Evolutionary conservation across 37 sponge, comb jelly and placozoan genomes (phyloP).

Genomic region (Beroe ovata): DNA sequence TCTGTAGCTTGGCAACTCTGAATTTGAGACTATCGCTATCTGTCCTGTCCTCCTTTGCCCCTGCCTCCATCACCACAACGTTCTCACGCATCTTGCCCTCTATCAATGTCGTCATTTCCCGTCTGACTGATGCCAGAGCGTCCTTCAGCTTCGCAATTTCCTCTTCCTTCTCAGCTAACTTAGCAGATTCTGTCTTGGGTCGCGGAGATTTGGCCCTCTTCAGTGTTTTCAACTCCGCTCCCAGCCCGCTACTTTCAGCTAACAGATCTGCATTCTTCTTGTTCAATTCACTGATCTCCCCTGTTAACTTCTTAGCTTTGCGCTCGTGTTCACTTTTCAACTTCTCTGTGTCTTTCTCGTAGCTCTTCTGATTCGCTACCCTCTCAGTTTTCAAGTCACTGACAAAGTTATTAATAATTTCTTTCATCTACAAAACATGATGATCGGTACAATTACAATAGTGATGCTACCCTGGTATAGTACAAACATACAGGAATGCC

Average conservation of each 20-base stretch:
- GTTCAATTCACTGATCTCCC: slow-evolving; percentile 15
- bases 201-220: slow-evolving; percentile 9
- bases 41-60: neutral
- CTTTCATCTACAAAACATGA: too few species aligned
- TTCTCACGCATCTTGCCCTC: slow-evolving; percentile 12
- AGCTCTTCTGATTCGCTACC: neutral
- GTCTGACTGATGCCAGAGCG: neutral
- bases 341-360: slow-evolving; percentile 50
- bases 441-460: too few species aligned
- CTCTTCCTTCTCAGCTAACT: slow-evolving; percentile 23
- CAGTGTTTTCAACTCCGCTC: neutral
- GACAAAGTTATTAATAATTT: too few species aligned
- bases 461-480: too few species aligned
- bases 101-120: slow-evolving; percentile 21
- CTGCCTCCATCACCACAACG: neutral
- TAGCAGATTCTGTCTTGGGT: neutral
- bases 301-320: neutral
- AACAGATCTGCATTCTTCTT: slow-evolving; percentile 18
- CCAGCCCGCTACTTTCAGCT: neutral
- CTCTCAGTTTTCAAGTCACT: slow-evolving; percentile 55
- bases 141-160: slow-evolving; percentile 40
- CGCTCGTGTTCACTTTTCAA: neutral
- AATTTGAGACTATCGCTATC: neutral
- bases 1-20: slow-evolving; percentile 24
- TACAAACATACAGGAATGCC: too few species aligned